A percentile compares a stretch with the other conserved stretches of the same genome.
phyloP scores from a whole-genome alignment of 1,140 invertebrate species.

The Scaptomyza pallida region DNA sequence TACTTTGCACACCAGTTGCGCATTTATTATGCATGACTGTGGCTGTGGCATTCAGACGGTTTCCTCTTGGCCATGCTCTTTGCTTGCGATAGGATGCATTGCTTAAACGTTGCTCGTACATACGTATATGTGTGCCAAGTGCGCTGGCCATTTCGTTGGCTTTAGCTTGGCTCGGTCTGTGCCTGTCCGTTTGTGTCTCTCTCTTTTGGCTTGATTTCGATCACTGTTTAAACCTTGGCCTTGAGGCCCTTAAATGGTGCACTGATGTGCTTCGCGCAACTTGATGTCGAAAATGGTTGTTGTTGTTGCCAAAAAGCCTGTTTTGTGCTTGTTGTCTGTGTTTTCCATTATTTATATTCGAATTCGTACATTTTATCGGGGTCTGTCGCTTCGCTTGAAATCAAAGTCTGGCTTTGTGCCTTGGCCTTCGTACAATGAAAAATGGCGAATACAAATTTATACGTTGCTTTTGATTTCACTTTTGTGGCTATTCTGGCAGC shows the following conservation, averaged over 20 bases:
- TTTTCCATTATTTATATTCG: conserved; percentile 27
- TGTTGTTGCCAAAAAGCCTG: conserved; percentile 37
- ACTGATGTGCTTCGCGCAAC: conserved; percentile 28
- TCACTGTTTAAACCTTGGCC: conserved; percentile 80
- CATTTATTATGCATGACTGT: conserved; percentile 80
- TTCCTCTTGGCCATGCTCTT: conserved; percentile 54
- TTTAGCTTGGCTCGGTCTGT: conserved; percentile 19
- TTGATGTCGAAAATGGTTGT: conserved; percentile 37
- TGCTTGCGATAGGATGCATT: conserved; percentile 4
- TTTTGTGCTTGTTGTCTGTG: conserved; percentile 34
- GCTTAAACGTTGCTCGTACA: neutral
- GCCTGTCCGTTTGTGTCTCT: neutral
- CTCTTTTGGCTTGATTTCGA: conserved; percentile 54
- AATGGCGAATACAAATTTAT: conserved; percentile 33
- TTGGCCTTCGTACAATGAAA: conserved; percentile 17
- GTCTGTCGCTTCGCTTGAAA: conserved; percentile 23
- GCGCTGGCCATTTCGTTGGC: conserved; percentile 45
- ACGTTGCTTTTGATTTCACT: conserved; percentile 61
- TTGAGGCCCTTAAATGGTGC: conserved; percentile 82
- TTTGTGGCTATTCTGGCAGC: conserved; percentile 44
- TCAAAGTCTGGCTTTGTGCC: conserved; percentile 39
- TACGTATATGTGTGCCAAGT: conserved; percentile 49
- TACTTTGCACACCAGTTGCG: conserved; percentile 82
- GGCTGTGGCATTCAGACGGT: conserved; percentile 50
- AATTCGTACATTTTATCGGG: conserved; percentile 22